Evolutionary conservation across 2,797 vertebrate species (phyloP).

Genomic region (Crax fasciolata): DNA sequence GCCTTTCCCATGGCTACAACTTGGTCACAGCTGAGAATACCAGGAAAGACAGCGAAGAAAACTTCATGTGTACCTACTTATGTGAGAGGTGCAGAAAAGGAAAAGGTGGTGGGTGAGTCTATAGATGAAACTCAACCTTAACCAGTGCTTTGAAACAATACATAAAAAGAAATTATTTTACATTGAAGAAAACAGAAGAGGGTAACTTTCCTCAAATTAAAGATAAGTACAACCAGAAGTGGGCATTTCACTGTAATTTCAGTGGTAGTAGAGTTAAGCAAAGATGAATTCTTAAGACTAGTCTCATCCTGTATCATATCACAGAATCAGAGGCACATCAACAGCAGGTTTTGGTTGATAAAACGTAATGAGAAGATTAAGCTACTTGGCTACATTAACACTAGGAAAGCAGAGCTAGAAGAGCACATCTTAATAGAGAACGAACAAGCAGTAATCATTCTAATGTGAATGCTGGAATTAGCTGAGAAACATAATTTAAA

Average conservation of each 20-base stretch:
- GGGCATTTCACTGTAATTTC: background rate
- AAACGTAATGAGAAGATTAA: background rate
- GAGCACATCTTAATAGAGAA: background rate
- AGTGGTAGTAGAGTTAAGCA: background rate
- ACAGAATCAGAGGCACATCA: background rate
- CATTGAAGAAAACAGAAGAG: background rate
- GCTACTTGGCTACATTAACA: background rate
- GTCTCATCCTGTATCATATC: background rate
- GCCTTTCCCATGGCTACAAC: background rate
- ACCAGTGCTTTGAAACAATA: background rate
- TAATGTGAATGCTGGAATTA: conserved; percentile 32
- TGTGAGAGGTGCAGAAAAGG: background rate
- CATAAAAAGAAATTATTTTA: background rate
- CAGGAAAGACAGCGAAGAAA: background rate
- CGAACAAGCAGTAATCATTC: conserved; percentile 23
- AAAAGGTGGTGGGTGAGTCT: background rate
- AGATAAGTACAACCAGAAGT: background rate
- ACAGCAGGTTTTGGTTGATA: background rate
- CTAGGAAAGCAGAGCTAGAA: background rate
- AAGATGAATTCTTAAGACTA: background rate
- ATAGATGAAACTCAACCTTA: background rate
- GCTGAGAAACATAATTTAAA: conserved; percentile 14
- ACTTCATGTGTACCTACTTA: background rate
- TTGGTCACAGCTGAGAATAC: background rate
- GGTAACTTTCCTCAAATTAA: background rate